These are phyloP conservation scores for Polydrusus cervinus DNA, from an alignment of 2,888 invertebrate species.

Conservation along the genomic window DNA sequence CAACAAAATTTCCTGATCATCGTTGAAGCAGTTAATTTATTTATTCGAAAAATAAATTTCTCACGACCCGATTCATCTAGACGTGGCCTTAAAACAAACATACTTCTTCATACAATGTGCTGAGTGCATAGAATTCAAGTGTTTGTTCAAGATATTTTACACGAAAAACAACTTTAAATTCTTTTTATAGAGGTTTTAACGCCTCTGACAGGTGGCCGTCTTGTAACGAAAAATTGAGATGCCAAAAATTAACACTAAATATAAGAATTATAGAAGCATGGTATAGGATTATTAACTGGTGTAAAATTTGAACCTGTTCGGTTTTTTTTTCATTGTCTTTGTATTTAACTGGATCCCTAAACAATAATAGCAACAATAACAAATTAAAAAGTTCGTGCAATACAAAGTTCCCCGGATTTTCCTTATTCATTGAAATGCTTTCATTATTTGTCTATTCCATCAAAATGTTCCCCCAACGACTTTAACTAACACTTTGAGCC, in stretches of 20 bases:
- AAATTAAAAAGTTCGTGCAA: too few relatives aligned
- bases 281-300: too few relatives aligned
- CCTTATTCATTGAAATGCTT: too few relatives aligned
- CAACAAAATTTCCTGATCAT: too few relatives aligned
- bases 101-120: constrained; percentile 38
- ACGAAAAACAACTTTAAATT: constrained; percentile 54
- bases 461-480: too few relatives aligned
- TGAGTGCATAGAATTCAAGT: constrained; percentile 44
- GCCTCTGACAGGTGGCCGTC: constrained; percentile 51
- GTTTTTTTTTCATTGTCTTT: too few relatives aligned
- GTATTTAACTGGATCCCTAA: too few relatives aligned
- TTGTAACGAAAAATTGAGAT: not conserved
- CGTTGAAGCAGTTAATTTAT: constrained; percentile 13
- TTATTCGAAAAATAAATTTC: constrained; percentile 32
- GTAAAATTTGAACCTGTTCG: too few relatives aligned
- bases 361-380: too few relatives aligned
- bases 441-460: too few relatives aligned
- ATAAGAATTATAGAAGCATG: not conserved
- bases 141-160: constrained; percentile 52
- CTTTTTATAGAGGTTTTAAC: constrained; percentile 51
- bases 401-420: too few relatives aligned
- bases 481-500: too few relatives aligned
- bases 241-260: not conserved
- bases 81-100: constrained; percentile 48
- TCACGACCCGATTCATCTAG: constrained; percentile 37